These are phyloP conservation scores for Arizona elegans DNA, from an alignment of 2,113 vertebrate species.

Conservation along the genomic window DNA sequence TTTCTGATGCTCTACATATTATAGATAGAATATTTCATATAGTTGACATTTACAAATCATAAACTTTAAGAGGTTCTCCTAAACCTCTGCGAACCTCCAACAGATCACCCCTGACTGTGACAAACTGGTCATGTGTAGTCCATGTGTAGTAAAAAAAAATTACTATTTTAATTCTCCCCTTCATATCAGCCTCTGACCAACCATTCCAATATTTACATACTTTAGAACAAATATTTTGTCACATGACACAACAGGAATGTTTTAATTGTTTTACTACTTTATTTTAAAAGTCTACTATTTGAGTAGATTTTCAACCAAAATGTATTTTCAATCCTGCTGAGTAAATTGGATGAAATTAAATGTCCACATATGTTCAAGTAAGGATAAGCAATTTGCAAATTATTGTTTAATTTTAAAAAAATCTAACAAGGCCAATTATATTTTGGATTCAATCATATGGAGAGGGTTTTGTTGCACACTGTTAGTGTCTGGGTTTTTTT, in stretches of 20 bases:
- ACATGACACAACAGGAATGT: not conserved
- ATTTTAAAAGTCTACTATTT: constrained; percentile 2
- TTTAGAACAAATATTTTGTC: not conserved
- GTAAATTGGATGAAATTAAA: constrained; percentile 14
- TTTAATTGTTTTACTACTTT: not conserved
- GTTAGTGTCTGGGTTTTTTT: not conserved
- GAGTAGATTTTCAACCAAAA: constrained; percentile 19
- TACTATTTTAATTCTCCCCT: not conserved
- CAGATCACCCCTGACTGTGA: no score
- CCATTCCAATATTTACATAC: not conserved
- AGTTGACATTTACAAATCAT: not conserved
- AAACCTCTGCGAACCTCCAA: no score
- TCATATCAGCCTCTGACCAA: not conserved
- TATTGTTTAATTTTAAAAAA: not conserved
- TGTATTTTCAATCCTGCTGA: not conserved
- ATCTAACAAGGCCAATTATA: constrained; percentile 35
- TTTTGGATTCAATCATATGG: constrained; percentile 18
- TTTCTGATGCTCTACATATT: not conserved
- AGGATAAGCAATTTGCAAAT: not conserved
- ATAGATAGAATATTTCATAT: not conserved
- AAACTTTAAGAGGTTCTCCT: no score
- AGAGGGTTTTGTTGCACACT: not conserved
- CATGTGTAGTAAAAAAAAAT: not conserved
- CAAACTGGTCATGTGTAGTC: not conserved
- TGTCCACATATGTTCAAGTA: constrained; percentile 14